Percentiles rank a stretch among this genome's conserved stretches.
Conservation (phyloP, 1,140 invertebrate species). For the Nephila pilipes region DNA sequence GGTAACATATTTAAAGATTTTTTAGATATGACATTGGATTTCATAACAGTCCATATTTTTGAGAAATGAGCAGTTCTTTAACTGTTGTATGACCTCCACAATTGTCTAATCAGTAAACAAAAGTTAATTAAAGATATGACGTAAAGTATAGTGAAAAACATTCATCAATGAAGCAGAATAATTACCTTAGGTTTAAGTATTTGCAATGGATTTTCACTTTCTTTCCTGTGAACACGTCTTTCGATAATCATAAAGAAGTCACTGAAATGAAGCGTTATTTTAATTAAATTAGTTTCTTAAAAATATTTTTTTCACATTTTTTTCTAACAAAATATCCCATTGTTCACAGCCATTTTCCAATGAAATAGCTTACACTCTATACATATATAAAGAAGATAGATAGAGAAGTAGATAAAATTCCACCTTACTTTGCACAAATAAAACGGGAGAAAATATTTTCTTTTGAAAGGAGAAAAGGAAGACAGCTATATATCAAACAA, state of each 20-base stretch:
- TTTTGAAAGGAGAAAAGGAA: neutral
- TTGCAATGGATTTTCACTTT: neutral
- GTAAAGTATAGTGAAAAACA: neutral
- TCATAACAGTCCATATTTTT: too few relatives aligned
- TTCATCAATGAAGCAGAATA: neutral
- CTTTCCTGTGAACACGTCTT: neutral
- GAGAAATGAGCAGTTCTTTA: too few relatives aligned
- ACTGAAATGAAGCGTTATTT: neutral
- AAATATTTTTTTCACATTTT: neutral
- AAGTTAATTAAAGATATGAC: neutral
- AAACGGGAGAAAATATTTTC: neutral
- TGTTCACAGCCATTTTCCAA: neutral
- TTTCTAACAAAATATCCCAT: neutral
- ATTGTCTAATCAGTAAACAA: neutral
- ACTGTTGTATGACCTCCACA: neutral
- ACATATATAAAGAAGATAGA: neutral
- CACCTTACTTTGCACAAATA: neutral
- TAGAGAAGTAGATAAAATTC: neutral
- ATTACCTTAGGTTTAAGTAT: neutral
- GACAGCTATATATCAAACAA: neutral
- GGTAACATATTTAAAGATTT: too few relatives aligned
- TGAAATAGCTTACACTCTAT: neutral
- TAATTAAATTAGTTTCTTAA: neutral
- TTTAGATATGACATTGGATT: too few relatives aligned
- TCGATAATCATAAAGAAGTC: neutral